Conservation (phyloP, 2,797 vertebrate species). For the Chelon auratus region DNA sequence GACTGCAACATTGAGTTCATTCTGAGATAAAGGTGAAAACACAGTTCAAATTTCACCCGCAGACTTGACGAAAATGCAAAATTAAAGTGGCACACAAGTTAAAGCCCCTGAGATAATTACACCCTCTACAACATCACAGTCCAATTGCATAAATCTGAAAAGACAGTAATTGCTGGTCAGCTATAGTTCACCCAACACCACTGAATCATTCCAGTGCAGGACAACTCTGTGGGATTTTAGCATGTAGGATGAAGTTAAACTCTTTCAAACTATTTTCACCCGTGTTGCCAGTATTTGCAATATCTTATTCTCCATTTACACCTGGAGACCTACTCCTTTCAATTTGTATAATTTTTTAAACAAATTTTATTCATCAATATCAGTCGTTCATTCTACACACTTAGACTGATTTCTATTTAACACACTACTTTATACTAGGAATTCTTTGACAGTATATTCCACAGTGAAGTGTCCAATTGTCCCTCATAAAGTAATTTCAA, state of each 20-base stretch:
- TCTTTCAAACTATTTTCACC: not conserved
- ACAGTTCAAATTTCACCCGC: not conserved
- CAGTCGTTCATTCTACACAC: no score
- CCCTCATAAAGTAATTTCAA: not conserved
- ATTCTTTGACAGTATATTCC: not conserved
- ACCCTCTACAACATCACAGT: not conserved
- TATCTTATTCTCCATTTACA: no score
- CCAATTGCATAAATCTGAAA: not conserved
- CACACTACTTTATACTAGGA: not conserved
- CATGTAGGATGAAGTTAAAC: not conserved
- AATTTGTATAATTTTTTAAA: no score
- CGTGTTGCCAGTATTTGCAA: not conserved
- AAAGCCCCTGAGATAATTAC: no score
- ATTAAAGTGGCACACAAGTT: not conserved
- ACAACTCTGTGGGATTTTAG: not conserved
- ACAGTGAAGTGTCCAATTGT: not conserved
- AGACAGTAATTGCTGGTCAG: not conserved
- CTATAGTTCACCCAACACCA: not conserved
- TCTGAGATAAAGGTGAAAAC: not conserved
- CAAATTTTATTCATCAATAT: no score
- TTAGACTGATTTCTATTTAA: no score
- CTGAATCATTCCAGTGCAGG: not conserved
- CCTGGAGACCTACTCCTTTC: no score
- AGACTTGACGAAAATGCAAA: not conserved
- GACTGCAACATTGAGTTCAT: not conserved